Evolutionary conservation across 2,888 invertebrate species (phyloP).

Genomic region (Bombylius discolor): DNA sequence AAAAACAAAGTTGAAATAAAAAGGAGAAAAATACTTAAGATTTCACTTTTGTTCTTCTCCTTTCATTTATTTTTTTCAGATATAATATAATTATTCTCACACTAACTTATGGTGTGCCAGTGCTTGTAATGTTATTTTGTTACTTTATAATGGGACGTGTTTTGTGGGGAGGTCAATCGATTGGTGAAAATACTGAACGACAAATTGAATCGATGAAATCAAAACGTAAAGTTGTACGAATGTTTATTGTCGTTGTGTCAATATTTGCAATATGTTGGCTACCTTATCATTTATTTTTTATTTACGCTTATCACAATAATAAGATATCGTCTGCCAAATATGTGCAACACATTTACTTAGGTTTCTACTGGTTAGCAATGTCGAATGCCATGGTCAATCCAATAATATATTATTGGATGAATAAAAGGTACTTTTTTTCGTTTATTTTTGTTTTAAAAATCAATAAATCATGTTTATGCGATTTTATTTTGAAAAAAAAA

Average conservation of each 20-base stretch:
- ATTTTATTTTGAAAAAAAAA: too few relatives aligned
- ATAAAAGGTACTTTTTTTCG: slow-evolving; percentile 48
- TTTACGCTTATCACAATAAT: slow-evolving; percentile 48
- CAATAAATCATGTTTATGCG: too few relatives aligned
- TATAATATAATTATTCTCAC: slow-evolving; percentile 73
- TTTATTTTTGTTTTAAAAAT: too few relatives aligned
- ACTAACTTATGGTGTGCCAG: slow-evolving; percentile 74
- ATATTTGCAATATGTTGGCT: slow-evolving; percentile 83
- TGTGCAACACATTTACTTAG: slow-evolving; percentile 69
- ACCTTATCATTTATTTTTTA: slow-evolving; percentile 77
- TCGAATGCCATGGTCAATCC: slow-evolving; percentile 89
- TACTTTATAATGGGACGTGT: slow-evolving; percentile 75
- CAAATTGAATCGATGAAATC: slow-evolving; percentile 73
- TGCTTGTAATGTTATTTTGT: slow-evolving; percentile 70
- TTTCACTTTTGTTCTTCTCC: too few relatives aligned
- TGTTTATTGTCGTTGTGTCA: slow-evolving; percentile 75
- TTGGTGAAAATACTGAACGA: slow-evolving; percentile 74
- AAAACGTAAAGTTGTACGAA: slow-evolving; percentile 67
- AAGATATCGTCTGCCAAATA: slow-evolving; percentile 60
- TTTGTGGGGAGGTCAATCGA: slow-evolving; percentile 74
- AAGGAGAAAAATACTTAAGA: too few relatives aligned
- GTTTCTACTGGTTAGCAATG: slow-evolving; percentile 83
- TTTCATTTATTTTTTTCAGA: slow-evolving; percentile 38
- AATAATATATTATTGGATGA: slow-evolving; percentile 89
- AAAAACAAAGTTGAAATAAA: too few relatives aligned